phyloP scores from a whole-genome alignment of 2,888 invertebrate species.

The Ormia ochracea region DNA sequence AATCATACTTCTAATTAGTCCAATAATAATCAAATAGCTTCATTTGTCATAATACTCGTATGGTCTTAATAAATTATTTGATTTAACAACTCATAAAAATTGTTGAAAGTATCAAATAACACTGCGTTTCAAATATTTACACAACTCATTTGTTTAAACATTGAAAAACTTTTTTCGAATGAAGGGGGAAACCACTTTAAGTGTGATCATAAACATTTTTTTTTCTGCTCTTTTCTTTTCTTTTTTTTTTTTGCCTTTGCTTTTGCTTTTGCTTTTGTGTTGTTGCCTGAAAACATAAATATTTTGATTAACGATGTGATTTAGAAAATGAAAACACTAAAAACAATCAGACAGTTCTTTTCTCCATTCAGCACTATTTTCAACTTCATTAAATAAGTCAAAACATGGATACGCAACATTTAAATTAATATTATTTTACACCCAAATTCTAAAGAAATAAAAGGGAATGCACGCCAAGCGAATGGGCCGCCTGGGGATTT shows the following conservation, averaged over 20 bases:
- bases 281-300: slow-evolving; percentile 53
- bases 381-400: slow-evolving; percentile 62
- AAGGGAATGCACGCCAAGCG: slow-evolving; percentile 43
- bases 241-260: too few species aligned
- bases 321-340: slow-evolving; percentile 29
- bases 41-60: slow-evolving; percentile 43
- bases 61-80: slow-evolving; percentile 17
- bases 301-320: slow-evolving; percentile 58
- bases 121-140: slow-evolving; percentile 1
- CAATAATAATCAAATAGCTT: slow-evolving; percentile 1
- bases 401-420: slow-evolving; percentile 61
- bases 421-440: slow-evolving; percentile 59
- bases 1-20: slow-evolving; percentile 33
- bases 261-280: too few species aligned
- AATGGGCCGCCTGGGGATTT: slow-evolving; percentile 70
- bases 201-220: slow-evolving; percentile 37
- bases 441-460: slow-evolving; percentile 29
- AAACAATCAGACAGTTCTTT: slow-evolving; percentile 8
- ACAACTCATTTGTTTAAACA: slow-evolving; percentile 9
- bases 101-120: slow-evolving; percentile 37
- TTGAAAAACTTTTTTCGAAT: neutral
- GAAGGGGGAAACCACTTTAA: slow-evolving; percentile 24
- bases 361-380: slow-evolving; percentile 37
- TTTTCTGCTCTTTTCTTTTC: too few species aligned
- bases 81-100: slow-evolving; percentile 24